phyloP scores from a whole-genome alignment of 2,888 invertebrate species.

The Nomada ferruginata region DNA sequence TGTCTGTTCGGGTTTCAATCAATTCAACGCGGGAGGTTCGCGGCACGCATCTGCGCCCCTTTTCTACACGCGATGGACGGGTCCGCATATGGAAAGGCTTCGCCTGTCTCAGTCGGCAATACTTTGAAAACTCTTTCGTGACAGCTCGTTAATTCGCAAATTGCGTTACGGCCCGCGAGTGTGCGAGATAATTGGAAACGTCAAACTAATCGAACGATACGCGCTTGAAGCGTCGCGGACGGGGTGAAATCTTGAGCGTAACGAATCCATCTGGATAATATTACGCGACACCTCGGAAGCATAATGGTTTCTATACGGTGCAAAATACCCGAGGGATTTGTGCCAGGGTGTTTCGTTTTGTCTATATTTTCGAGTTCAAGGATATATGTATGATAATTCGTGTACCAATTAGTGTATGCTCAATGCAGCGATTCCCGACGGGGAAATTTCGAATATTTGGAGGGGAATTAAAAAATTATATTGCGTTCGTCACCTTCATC shows the following conservation, averaged over 20 bases:
- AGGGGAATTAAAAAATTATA: no score
- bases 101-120: slow-evolving; percentile 27
- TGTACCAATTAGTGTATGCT: no score
- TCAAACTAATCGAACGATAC: slow-evolving; percentile 62
- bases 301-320: no score
- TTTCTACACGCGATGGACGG: slow-evolving; percentile 51
- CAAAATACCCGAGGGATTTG: no score
- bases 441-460: no score
- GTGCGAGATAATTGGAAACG: slow-evolving; percentile 67
- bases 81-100: slow-evolving; percentile 32
- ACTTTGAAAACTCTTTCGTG: slow-evolving; percentile 64
- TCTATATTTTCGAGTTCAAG: no score
- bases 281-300: neutral
- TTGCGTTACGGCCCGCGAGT: slow-evolving; percentile 46
- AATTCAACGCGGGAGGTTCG: slow-evolving; percentile 44
- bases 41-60: slow-evolving; percentile 44
- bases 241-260: slow-evolving; percentile 23
- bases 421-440: no score
- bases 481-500: no score
- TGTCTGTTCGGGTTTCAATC: slow-evolving; percentile 67
- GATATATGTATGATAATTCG: no score
- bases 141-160: slow-evolving; percentile 69
- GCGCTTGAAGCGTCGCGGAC: slow-evolving; percentile 25
- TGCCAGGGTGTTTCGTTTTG: no score
- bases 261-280: slow-evolving; percentile 19